phyloP scores from a whole-genome alignment of 2,797 vertebrate genomes.

The Mormyrops attenuatus region DNA sequence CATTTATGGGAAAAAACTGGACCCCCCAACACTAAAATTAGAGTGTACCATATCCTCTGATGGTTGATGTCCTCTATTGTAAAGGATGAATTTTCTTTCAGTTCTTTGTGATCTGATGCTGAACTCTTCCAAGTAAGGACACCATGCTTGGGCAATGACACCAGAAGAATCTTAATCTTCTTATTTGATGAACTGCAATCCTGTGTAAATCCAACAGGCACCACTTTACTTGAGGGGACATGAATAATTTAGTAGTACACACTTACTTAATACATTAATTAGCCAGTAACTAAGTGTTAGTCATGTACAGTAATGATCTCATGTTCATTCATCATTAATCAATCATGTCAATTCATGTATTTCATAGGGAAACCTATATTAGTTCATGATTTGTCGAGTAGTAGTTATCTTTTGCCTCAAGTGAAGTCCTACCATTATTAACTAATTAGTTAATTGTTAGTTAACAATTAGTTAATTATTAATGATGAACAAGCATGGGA shows the following conservation, averaged over 20 bases:
- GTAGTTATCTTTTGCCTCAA: background rate
- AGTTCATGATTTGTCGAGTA: background rate
- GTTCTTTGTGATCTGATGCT: conserved; percentile 57
- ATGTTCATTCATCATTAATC: background rate
- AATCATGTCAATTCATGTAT: background rate
- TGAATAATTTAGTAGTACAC: background rate
- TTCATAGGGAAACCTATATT: background rate
- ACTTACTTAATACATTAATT: background rate
- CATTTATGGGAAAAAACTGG: background rate
- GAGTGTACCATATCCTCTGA: conserved; percentile 72
- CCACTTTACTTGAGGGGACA: background rate
- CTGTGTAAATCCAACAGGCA: conserved; percentile 37
- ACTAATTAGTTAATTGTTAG: background rate
- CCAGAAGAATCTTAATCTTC: conserved; percentile 77
- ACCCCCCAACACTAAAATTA: background rate
- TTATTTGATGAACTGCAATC: conserved; percentile 75
- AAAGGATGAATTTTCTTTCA: conserved; percentile 79
- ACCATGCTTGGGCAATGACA: conserved; percentile 83
- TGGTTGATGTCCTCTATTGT: conserved; percentile 86
- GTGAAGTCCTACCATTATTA: background rate
- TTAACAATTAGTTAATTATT: background rate
- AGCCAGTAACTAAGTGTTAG: background rate
- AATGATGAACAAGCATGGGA: background rate
- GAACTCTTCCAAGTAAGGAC: conserved; percentile 60
- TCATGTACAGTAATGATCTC: background rate